Conservation (phyloP, 2,888 invertebrate species). For the Hipparchia sbordonii region DNA sequence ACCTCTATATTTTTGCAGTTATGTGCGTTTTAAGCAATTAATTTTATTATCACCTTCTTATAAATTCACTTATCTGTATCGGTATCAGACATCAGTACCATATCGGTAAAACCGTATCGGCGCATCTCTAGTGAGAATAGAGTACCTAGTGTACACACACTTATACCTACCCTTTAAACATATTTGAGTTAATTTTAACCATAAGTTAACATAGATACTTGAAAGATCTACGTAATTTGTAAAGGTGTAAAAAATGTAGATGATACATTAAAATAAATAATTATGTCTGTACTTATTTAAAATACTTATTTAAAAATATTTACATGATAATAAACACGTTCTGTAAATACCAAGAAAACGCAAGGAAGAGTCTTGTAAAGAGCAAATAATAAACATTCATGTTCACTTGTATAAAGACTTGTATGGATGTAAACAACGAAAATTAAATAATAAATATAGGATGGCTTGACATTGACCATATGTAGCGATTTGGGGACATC, state of each 20-base stretch:
- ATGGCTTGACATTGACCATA: conserved; percentile 39
- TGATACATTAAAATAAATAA: not conserved
- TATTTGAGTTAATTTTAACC: no score
- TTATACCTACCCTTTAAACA: no score
- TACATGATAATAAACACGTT: not conserved
- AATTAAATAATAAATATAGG: conserved; percentile 33
- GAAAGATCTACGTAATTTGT: no score
- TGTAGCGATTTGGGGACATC: conserved; percentile 36
- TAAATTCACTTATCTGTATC: no score
- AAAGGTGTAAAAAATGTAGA: not conserved
- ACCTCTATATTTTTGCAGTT: no score
- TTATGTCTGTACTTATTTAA: not conserved
- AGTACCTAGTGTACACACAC: no score
- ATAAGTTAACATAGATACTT: no score
- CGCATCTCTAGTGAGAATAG: no score
- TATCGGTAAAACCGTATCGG: no score
- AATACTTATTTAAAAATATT: not conserved
- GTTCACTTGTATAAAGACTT: conserved; percentile 17
- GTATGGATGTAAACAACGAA: conserved; percentile 19
- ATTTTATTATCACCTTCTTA: no score
- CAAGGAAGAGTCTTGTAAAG: not conserved
- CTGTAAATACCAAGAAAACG: conserved; percentile 10
- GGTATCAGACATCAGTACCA: no score
- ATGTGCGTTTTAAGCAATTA: no score
- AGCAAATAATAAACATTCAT: conserved; percentile 18